Evolutionary conservation across 2,113 vertebrate genomes (phyloP).

Genomic region (Psittacus erithacus): DNA sequence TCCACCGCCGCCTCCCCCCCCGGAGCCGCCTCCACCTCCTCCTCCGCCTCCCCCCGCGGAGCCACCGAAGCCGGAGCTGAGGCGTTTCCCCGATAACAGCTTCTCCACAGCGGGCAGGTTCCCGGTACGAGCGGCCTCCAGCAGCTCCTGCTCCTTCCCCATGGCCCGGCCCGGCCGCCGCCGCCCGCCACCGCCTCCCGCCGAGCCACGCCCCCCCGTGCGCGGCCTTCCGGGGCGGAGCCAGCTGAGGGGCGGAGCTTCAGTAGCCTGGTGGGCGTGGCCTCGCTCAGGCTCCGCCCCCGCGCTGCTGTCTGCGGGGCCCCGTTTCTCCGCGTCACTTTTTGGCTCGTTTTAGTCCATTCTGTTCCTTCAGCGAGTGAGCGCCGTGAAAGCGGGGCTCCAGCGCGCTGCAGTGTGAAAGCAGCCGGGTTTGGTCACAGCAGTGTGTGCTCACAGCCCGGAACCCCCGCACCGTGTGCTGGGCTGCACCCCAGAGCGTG

Average conservation of each 20-base stretch:
- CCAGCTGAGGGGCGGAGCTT: accelerated
- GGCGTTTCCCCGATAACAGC: constrained; percentile 90
- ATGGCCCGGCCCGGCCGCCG: constrained; percentile 72
- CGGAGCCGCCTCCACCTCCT: constrained; percentile 73
- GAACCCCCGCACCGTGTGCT: no score
- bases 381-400: background rate
- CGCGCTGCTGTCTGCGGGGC: accelerated
- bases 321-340: no score
- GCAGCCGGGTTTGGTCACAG: accelerated
- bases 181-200: constrained; percentile 27
- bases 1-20: constrained; percentile 69
- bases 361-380: background rate
- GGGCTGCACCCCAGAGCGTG: no score
- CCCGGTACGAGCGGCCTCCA: constrained; percentile 94
- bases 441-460: no score
- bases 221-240: background rate
- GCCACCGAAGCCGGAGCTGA: constrained; percentile 79
- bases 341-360: background rate
- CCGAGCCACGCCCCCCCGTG: background rate
- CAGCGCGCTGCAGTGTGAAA: background rate
- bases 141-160: constrained; percentile 98
- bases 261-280: background rate
- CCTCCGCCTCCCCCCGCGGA: background rate
- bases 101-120: constrained; percentile 94
- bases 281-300: background rate